Evolutionary conservation across 2,797 vertebrate species (phyloP), one percentile per base, ranked within the genome.

Genomic region (Sebastes trivittatus): DNA sequence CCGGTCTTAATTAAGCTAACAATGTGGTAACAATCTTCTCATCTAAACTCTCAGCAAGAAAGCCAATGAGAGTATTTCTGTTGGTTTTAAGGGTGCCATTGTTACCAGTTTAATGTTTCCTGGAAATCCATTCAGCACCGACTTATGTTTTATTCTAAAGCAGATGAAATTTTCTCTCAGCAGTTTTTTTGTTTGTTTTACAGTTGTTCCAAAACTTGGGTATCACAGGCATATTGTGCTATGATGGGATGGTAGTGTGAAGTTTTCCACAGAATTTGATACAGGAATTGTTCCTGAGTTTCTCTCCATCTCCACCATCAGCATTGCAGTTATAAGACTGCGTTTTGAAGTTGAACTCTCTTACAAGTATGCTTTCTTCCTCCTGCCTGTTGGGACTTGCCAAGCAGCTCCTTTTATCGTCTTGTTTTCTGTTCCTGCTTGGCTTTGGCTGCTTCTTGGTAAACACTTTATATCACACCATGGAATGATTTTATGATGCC

Each of bases 401-500:
- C 6, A 2, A 52, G 46, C 64, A 29, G 32, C 63, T 72, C 11
- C 14, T 42, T 77, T 56, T 46, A 16, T 79, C 3, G 0, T 72
- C 13, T 22, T 42, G 16, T 72, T 46, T 59, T 49, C 7, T 42
- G 16, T 49, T 54, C 61, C n/a, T 14, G 14, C 58, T 64, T 63
- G 11, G 42, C 66, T 74, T 46, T 20, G 16, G 7, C 22, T 2
- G 20, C 2, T 65, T 54, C 59, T 46, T 9, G 0, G 13, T 42
- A 18, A 72, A 32, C 56, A 3, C 23, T 64, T 49, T n/a, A 65
- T 52, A 20, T 56, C 20, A 23, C 18, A 20, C 14, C 14, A 4
- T 55, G 49, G 49, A 77, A 49, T 62, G 69, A 23, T 69, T 69
- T 77, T 77, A 64, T 25, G 49, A 49, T 29, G 54, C 62, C 29